Conservation (phyloP, 2,888 invertebrate species). For the Litoditis marina region DNA sequence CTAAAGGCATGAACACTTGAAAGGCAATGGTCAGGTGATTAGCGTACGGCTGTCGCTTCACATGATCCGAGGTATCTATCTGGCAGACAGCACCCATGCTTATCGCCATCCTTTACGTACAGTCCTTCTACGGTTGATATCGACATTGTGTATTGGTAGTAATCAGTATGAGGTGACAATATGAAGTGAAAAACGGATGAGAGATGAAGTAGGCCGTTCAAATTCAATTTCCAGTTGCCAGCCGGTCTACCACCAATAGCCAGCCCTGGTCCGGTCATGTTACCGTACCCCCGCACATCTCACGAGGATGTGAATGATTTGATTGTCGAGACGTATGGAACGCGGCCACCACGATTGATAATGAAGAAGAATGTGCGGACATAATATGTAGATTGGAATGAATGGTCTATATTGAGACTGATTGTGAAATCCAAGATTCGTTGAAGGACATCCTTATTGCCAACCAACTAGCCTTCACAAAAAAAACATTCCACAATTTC, state of each 20-base stretch:
- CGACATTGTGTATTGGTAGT: background rate
- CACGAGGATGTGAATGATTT: conserved; percentile 35
- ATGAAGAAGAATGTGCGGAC: background rate
- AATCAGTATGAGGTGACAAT: background rate
- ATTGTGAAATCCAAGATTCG: no score
- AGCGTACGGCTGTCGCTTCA: no score
- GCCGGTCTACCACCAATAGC: background rate
- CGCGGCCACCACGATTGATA: conserved; percentile 14
- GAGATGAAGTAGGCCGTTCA: background rate
- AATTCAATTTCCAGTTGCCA: background rate
- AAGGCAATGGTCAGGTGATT: no score
- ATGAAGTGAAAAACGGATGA: background rate
- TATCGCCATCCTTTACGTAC: no score
- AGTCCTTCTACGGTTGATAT: no score
- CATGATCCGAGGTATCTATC: no score
- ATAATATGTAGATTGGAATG: no score
- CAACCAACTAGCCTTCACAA: background rate
- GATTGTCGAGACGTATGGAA: conserved; percentile 39
- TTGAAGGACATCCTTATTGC: no score
- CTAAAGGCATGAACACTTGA: no score
- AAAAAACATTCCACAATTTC: background rate
- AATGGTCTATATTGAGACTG: no score
- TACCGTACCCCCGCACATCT: conserved; percentile 19
- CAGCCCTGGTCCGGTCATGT: conserved; percentile 7
- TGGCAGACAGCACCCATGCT: no score